These are phyloP conservation scores for Hyles vespertilio DNA, from an alignment of 1,140 invertebrate species.

Conservation along the genomic window DNA sequence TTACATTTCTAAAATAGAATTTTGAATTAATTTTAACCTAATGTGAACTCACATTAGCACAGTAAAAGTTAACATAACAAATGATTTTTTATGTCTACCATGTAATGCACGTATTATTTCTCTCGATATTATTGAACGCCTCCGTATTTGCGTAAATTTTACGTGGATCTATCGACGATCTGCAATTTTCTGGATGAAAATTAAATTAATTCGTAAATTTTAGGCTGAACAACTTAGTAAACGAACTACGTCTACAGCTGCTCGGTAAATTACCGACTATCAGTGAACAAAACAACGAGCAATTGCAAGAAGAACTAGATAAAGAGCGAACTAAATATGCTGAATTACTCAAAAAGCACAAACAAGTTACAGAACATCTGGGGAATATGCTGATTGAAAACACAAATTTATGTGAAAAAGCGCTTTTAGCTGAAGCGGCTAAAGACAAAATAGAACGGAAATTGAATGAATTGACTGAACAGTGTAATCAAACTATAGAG, in stretches of 20 bases:
- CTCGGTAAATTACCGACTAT: slow-evolving; percentile 62
- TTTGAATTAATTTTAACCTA: no score
- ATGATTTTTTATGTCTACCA: no score
- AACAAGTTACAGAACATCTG: slow-evolving; percentile 77
- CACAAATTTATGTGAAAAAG: slow-evolving; percentile 78
- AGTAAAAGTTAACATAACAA: no score
- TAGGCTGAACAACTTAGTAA: slow-evolving; percentile 80
- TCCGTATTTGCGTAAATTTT: no score
- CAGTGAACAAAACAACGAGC: slow-evolving; percentile 54
- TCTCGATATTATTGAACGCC: no score
- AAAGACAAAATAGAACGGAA: slow-evolving; percentile 81
- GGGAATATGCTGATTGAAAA: slow-evolving; percentile 78
- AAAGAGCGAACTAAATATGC: slow-evolving; percentile 67
- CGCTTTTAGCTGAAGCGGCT: slow-evolving; percentile 78
- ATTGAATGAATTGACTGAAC: slow-evolving; percentile 79
- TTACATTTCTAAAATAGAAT: no score
- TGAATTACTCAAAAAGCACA: slow-evolving; percentile 77
- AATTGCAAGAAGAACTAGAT: slow-evolving; percentile 73
- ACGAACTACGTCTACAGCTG: slow-evolving; percentile 80
- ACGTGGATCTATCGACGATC: no score
- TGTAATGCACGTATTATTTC: no score
- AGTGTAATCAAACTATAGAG: slow-evolving; percentile 76
- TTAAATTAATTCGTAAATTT: slow-evolving; percentile 12
- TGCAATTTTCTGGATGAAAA: no score
- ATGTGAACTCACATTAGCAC: no score